Evolutionary conservation across 2,888 invertebrate genomes (phyloP).

Genomic region (Mythimna impura): DNA sequence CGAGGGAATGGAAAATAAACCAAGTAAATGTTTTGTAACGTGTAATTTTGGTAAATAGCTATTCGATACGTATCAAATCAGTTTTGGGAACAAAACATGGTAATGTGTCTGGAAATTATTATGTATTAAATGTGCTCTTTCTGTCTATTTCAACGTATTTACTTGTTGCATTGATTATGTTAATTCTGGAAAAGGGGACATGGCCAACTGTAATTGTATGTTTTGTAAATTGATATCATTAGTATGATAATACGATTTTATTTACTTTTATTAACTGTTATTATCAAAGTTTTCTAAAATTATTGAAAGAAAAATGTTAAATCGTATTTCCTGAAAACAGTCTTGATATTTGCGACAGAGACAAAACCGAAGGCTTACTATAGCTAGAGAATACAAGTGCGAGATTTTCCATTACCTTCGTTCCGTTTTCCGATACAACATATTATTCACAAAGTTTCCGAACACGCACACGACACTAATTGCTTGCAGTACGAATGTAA

Average conservation of each 20-base stretch:
- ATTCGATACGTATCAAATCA: conserved; percentile 88
- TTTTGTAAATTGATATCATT: conserved; percentile 3
- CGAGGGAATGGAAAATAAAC: conserved; percentile 86
- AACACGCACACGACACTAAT: conserved; percentile 75
- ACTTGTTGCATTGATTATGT: conserved; percentile 41
- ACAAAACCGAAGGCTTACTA: no score
- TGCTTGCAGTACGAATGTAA: conserved; percentile 80
- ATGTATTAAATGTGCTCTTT: conserved; percentile 61
- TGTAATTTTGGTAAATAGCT: conserved; percentile 89
- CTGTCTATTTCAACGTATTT: conserved; percentile 44
- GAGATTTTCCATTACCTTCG: conserved; percentile 39
- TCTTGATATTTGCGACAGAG: background rate
- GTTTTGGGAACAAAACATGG: conserved; percentile 83
- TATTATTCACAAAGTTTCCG: conserved; percentile 63
- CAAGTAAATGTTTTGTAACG: conserved; percentile 84
- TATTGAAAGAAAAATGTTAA: background rate
- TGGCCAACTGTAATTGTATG: background rate
- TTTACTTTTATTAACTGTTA: background rate
- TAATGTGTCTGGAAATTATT: conserved; percentile 72
- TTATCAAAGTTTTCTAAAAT: background rate
- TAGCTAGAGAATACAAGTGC: conserved; percentile 7
- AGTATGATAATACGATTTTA: background rate
- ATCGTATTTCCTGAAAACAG: background rate
- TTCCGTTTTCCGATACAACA: conserved; percentile 57
- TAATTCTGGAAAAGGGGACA: background rate